phyloP scores from a whole-genome alignment of 2,888 invertebrate genomes.

The Ornithoptera alexandrae region DNA sequence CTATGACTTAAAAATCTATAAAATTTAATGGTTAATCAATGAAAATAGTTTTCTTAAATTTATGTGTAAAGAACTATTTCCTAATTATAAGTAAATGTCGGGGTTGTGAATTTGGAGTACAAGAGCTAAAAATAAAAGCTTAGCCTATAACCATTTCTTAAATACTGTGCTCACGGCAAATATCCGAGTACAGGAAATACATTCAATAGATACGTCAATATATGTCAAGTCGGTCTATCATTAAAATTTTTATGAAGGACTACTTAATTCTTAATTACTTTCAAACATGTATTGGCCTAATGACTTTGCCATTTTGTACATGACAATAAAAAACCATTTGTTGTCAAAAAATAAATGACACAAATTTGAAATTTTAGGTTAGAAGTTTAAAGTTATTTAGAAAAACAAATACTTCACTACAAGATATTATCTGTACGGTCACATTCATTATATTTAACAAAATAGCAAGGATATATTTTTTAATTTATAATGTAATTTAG shows the following conservation, averaged over 20 bases:
- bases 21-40: not conserved
- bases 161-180: no score
- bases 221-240: not conserved
- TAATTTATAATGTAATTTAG: conserved; percentile 16
- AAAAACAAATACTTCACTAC: conserved; percentile 1
- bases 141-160: no score
- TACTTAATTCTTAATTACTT: not conserved
- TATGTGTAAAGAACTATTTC: not conserved
- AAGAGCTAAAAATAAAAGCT: no score
- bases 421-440: conserved; percentile 1
- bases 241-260: not conserved
- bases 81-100: no score
- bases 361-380: conserved; percentile 19
- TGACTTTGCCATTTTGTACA: not conserved
- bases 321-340: not conserved
- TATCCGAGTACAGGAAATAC: no score
- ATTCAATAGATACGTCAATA: no score
- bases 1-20: not conserved
- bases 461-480: conserved; percentile 9
- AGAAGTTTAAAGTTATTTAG: not conserved
- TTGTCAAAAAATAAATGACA: conserved; percentile 23
- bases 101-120: no score
- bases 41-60: not conserved
- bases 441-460: conserved; percentile 1
- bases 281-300: not conserved